Evolutionary conservation across 1,140 invertebrate genomes (phyloP).

Genomic region (Drosophila auraria): DNA sequence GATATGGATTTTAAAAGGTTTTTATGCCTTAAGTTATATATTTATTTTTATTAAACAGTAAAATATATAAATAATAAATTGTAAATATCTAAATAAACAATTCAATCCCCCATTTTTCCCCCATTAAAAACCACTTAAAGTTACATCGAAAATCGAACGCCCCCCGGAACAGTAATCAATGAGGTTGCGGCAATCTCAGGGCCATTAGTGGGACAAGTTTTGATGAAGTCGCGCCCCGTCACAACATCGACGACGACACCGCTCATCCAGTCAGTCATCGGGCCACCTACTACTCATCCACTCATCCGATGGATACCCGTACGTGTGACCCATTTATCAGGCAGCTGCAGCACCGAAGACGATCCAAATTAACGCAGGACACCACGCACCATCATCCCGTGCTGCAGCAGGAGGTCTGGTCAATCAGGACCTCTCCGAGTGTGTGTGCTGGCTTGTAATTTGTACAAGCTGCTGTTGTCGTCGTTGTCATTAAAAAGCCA

Average conservation of each 20-base stretch:
- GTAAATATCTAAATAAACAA: no score
- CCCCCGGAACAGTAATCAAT: slow-evolving; percentile 33
- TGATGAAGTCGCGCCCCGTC: slow-evolving; percentile 71
- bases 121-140: slow-evolving; percentile 2
- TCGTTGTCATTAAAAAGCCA: slow-evolving; percentile 83
- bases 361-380: slow-evolving; percentile 73
- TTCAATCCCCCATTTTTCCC: not conserved
- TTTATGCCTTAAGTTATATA: no score
- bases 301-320: slow-evolving; percentile 19
- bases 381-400: slow-evolving; percentile 3
- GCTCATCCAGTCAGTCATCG: slow-evolving; percentile 46
- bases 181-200: slow-evolving; percentile 19
- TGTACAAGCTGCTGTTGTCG: slow-evolving; percentile 83
- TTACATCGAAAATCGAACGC: slow-evolving; percentile 31
- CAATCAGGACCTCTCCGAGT: slow-evolving; percentile 58
- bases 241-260: slow-evolving; percentile 37
- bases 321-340: slow-evolving; percentile 82
- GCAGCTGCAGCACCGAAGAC: slow-evolving; percentile 62
- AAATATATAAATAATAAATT: no score
- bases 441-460: slow-evolving; percentile 69
- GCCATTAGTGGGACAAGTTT: slow-evolving; percentile 60
- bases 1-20: no score
- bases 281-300: slow-evolving; percentile 31
- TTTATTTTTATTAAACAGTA: no score
- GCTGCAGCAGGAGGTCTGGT: slow-evolving; percentile 41